Evolutionary conservation across 1,140 invertebrate genomes (phyloP).

Genomic region (Cylas formicarius): DNA sequence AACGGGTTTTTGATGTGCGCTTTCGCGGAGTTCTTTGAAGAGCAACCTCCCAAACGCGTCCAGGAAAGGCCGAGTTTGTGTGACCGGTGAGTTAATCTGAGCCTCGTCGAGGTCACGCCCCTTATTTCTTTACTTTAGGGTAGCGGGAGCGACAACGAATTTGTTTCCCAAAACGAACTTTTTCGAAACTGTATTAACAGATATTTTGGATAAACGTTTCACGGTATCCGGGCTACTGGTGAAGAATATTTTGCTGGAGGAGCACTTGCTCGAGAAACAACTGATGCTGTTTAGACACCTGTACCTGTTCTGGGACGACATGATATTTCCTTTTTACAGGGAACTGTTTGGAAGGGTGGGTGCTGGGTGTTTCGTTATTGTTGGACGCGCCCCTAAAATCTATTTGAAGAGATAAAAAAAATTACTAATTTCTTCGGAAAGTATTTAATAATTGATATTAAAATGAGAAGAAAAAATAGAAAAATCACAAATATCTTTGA

Average conservation of each 20-base stretch:
- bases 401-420: no score
- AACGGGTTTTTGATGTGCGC: slow-evolving; percentile 36
- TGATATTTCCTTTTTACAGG: slow-evolving; percentile 56
- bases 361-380: no score
- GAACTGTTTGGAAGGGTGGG: slow-evolving; percentile 51
- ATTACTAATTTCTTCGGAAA: no score
- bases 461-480: no score
- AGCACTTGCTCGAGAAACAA: slow-evolving; percentile 47
- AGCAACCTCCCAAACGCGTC: slow-evolving; percentile 8
- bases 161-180: slow-evolving; percentile 37
- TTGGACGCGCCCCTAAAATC: no score
- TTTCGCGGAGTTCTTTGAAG: slow-evolving; percentile 28
- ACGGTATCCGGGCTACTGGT: slow-evolving; percentile 47
- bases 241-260: slow-evolving; percentile 45
- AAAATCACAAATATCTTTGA: no score
- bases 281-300: slow-evolving; percentile 48
- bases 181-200: slow-evolving; percentile 41
- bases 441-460: no score
- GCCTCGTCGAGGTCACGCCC: not conserved
- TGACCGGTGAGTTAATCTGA: slow-evolving; percentile 20
- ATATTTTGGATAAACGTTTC: slow-evolving; percentile 44
- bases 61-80: slow-evolving; percentile 14
- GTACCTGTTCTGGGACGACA: slow-evolving; percentile 58
- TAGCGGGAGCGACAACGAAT: slow-evolving; percentile 24
- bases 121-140: slow-evolving; percentile 17